phyloP scores from a whole-genome alignment of 23 tunicate species.

The Clavelina lepadiformis region DNA sequence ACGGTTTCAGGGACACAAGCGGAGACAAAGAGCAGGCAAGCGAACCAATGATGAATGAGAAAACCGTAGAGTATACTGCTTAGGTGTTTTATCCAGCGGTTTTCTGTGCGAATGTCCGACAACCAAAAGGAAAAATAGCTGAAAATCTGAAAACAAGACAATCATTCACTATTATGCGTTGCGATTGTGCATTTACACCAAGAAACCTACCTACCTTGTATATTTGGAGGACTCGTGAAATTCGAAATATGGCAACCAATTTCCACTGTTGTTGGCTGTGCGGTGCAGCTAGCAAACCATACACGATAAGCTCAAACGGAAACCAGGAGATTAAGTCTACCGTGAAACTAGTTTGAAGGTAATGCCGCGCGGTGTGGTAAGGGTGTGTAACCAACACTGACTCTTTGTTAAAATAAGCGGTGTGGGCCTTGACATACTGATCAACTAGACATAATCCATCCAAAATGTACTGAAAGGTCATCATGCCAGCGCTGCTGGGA shows the following conservation, averaged over 20 bases:
- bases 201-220: slow-evolving; percentile 84
- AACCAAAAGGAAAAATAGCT: slow-evolving; percentile 33
- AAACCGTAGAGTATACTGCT: slow-evolving; percentile 36
- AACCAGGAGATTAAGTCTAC: slow-evolving; percentile 83
- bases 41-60: slow-evolving; percentile 51
- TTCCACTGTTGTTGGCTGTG: slow-evolving; percentile 61
- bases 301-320: slow-evolving; percentile 61
- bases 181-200: no score
- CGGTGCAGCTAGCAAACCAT: slow-evolving; percentile 9
- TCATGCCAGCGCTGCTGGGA: slow-evolving; percentile 35
- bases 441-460: slow-evolving; percentile 49
- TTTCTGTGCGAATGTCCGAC: slow-evolving; percentile 25
- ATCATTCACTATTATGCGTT: no score
- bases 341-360: slow-evolving; percentile 51
- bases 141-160: no score
- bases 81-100: slow-evolving; percentile 36
- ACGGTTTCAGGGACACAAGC: slow-evolving; percentile 55
- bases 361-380: slow-evolving; percentile 45
- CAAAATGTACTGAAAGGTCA: slow-evolving; percentile 59
- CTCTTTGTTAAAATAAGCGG: slow-evolving; percentile 43
- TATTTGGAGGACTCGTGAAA: slow-evolving; percentile 37
- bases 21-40: slow-evolving; percentile 58
- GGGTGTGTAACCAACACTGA: slow-evolving; percentile 61
- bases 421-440: slow-evolving; percentile 71
- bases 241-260: slow-evolving; percentile 51